Evolutionary conservation across 1,140 invertebrate genomes (phyloP).

Genomic region (Drosophila tropicalis): DNA sequence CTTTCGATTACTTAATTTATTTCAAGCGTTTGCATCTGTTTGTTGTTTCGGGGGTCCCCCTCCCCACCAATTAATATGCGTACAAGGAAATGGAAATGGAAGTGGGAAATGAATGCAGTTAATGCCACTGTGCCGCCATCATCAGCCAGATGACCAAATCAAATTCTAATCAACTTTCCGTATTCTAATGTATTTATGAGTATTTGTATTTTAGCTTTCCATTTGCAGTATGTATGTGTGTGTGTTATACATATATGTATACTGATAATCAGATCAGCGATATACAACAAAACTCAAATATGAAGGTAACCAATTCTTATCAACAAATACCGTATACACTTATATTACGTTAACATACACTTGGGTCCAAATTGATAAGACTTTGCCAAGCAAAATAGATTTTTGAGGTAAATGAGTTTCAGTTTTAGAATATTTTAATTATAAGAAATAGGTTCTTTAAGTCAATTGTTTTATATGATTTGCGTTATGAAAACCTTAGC

Average conservation of each 20-base stretch:
- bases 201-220: conserved; percentile 36
- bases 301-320: conserved; percentile 25
- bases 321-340: conserved; percentile 4
- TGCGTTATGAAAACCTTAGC: no score
- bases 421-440: no score
- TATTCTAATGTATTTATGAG: conserved; percentile 76
- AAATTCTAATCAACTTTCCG: conserved; percentile 62
- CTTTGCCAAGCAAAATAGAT: no score
- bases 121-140: conserved; percentile 43
- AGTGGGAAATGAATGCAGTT: background rate
- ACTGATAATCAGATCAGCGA: conserved; percentile 44
- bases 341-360: conserved; percentile 1
- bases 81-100: background rate
- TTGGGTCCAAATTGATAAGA: no score
- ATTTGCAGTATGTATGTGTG: conserved; percentile 11
- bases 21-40: no score
- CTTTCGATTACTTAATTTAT: no score
- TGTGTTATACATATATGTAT: conserved; percentile 10
- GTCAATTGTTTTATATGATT: no score
- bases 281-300: conserved; percentile 27
- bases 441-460: no score
- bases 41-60: no score
- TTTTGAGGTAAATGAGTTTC: no score
- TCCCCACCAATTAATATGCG: no score
- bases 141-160: conserved; percentile 46